Percentiles rank a stretch among this genome's conserved stretches.
phyloP scores from a whole-genome alignment of 1,140 invertebrate genomes.

The Periplaneta americana region DNA sequence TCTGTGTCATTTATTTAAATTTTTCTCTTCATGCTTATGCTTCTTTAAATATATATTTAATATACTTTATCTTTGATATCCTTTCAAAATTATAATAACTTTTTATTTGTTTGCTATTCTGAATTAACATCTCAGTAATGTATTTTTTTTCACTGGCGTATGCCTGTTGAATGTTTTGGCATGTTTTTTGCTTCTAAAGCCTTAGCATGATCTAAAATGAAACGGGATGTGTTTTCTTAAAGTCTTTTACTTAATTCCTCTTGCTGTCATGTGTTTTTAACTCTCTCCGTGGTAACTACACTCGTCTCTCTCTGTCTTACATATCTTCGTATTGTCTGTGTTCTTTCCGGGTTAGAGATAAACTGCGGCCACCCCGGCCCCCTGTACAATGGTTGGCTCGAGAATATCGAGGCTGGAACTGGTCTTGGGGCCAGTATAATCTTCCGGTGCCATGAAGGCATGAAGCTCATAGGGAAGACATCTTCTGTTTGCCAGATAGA shows the following conservation, averaged over 20 bases:
- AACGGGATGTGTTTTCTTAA: not conserved
- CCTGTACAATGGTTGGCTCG: slow-evolving; percentile 92
- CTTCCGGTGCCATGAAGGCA: slow-evolving; percentile 89
- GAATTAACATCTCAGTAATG: not conserved
- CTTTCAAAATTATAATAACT: not conserved
- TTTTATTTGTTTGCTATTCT: not conserved
- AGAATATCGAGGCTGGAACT: slow-evolving; percentile 85
- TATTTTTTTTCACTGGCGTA: not conserved
- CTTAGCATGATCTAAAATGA: not conserved
- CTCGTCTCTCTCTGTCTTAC: not conserved
- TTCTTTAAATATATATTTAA: not conserved
- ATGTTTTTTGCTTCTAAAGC: not conserved
- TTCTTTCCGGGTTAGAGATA: slow-evolving; percentile 60
- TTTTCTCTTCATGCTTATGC: not conserved
- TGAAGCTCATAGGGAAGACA: slow-evolving; percentile 83
- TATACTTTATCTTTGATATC: not conserved
- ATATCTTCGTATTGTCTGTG: slow-evolving; percentile 16
- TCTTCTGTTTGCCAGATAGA: slow-evolving; percentile 89
- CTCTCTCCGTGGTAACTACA: not conserved
- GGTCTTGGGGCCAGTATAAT: slow-evolving; percentile 86
- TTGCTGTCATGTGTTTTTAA: not conserved
- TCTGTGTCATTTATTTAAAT: not conserved
- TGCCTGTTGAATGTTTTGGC: not conserved
- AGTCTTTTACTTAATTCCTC: not conserved
- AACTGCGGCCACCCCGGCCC: slow-evolving; percentile 87